phyloP scores from a whole-genome alignment of 2,797 vertebrate genomes.

The Sebastes iracundus region DNA sequence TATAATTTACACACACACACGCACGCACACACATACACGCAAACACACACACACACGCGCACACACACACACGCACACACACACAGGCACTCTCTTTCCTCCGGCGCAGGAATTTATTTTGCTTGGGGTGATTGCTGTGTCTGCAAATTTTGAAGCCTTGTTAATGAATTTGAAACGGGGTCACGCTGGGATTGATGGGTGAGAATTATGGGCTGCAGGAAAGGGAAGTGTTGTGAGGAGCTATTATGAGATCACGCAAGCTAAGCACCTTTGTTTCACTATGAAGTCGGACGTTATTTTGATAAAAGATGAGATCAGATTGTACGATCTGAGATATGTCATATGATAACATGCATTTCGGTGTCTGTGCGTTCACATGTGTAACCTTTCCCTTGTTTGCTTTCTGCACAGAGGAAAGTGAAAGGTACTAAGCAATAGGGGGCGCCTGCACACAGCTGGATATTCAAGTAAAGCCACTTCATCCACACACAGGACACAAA shows the following conservation, averaged over 20 bases:
- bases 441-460: constrained; percentile 85
- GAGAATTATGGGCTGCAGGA: constrained; percentile 54
- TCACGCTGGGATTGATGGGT: constrained; percentile 76
- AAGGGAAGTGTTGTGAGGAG: constrained; percentile 40
- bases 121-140: constrained; percentile 82
- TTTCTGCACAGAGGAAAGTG: constrained; percentile 39
- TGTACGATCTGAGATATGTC: background rate
- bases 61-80: constrained; percentile 25
- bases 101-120: constrained; percentile 77
- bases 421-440: constrained; percentile 81
- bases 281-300: constrained; percentile 40
- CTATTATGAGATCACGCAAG: constrained; percentile 60
- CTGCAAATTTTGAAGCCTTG: constrained; percentile 79
- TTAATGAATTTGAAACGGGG: constrained; percentile 83
- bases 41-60: constrained; percentile 22
- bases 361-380: constrained; percentile 4
- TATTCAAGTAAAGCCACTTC: constrained; percentile 32
- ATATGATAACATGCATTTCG: background rate
- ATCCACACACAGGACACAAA: constrained; percentile 37
- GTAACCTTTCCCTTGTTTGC: constrained; percentile 28
- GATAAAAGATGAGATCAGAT: constrained; percentile 19
- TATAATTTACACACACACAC: constrained; percentile 57
- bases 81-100: constrained; percentile 55
- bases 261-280: constrained; percentile 68
- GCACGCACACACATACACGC: constrained; percentile 29